These are phyloP conservation scores for Hirtodrosophila alboralis DNA, from an alignment of 2,888 invertebrate species.

Conservation along the genomic window DNA sequence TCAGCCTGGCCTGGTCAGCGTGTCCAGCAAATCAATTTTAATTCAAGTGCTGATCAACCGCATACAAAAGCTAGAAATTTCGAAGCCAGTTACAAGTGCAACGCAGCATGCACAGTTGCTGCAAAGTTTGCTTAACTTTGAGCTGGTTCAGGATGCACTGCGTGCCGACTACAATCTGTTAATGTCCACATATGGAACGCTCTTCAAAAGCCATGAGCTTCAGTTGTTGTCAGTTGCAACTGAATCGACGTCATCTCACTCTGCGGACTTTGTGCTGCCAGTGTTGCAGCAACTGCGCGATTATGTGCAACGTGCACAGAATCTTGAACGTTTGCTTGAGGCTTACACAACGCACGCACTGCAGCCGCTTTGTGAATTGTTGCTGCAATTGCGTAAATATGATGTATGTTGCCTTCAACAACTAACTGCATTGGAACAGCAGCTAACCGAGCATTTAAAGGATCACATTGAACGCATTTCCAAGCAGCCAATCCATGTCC, in stretches of 20 bases:
- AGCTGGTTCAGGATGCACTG: constrained; percentile 77
- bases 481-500: constrained; percentile 63
- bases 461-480: constrained; percentile 17
- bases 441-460: constrained; percentile 30
- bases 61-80: constrained; percentile 1
- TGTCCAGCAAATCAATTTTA: constrained; percentile 62
- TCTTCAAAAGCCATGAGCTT: constrained; percentile 69
- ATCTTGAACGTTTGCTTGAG: constrained; percentile 38
- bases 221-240: constrained; percentile 48
- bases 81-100: too few relatives aligned
- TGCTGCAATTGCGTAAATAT: constrained; percentile 60
- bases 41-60: constrained; percentile 51
- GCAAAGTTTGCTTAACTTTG: constrained; percentile 61
- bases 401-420: constrained; percentile 74
- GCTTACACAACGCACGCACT: constrained; percentile 53
- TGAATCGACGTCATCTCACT: constrained; percentile 26
- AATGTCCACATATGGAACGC: constrained; percentile 54
- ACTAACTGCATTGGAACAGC: constrained; percentile 69
- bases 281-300: constrained; percentile 62
- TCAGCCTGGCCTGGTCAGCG: constrained; percentile 74
- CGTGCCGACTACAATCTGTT: constrained; percentile 64
- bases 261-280: constrained; percentile 66
- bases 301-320: constrained; percentile 66
- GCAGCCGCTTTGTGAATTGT: constrained; percentile 63
- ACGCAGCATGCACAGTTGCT: too few relatives aligned